Conservation (phyloP, 2,797 vertebrate species). For the Trematocara caparti region DNA sequence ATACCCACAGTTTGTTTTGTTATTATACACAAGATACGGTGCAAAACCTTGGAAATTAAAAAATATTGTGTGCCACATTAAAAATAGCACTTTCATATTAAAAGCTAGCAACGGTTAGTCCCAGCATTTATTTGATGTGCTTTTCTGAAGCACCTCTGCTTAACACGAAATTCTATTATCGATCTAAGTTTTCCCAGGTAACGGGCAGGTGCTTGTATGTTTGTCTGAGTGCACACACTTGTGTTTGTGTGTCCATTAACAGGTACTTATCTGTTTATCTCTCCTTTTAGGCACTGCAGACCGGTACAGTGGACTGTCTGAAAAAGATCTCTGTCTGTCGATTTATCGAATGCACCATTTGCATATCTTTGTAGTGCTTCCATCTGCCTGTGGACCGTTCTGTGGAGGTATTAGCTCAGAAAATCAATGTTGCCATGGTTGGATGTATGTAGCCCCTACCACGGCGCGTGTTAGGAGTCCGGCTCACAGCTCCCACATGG, state of each 20-base stretch:
- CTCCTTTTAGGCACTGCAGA: constrained; percentile 74
- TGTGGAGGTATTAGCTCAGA: constrained; percentile 80
- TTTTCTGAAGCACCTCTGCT: constrained; percentile 43
- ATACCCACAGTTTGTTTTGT: constrained; percentile 58
- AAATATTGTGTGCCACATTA: constrained; percentile 19
- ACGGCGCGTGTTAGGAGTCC: constrained; percentile 62
- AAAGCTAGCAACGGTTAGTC: constrained; percentile 6
- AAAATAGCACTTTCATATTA: constrained; percentile 29
- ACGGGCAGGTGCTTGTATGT: constrained; percentile 53
- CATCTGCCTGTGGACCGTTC: constrained; percentile 77
- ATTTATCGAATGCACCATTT: constrained; percentile 81
- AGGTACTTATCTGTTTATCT: constrained; percentile 81
- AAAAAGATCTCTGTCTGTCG: constrained; percentile 78
- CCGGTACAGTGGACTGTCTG: constrained; percentile 73
- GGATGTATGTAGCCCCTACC: constrained; percentile 68
- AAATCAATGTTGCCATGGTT: constrained; percentile 79
- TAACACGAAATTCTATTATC: constrained; percentile 42
- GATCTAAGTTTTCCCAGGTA: constrained; percentile 47
- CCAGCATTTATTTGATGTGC: constrained; percentile 26
- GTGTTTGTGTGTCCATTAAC: constrained; percentile 71
- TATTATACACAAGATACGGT: constrained; percentile 45
- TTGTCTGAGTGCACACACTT: constrained; percentile 42
- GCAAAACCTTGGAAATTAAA: constrained; percentile 46
- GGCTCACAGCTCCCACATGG: constrained; percentile 56
- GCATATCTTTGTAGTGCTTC: constrained; percentile 85